These are phyloP conservation scores for Ceyx cyanopectus DNA, from an alignment of 2,113 vertebrate species.

Conservation along the genomic window DNA sequence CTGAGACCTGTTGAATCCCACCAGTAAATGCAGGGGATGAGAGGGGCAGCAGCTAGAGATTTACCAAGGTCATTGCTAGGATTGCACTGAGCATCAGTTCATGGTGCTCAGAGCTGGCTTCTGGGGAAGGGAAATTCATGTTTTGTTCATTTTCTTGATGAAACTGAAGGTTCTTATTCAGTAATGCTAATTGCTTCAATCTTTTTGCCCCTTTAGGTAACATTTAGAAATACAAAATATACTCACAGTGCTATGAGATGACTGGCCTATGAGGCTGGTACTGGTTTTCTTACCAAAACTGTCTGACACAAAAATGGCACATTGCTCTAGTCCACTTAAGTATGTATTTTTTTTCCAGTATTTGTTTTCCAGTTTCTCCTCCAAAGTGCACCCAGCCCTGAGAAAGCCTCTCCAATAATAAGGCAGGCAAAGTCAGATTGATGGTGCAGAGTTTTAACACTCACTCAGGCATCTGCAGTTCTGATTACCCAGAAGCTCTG, in stretches of 20 bases:
- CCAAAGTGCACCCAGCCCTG: not conserved
- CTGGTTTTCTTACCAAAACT: not conserved
- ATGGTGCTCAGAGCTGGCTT: not conserved
- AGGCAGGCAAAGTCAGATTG: constrained; percentile 13
- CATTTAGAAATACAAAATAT: not conserved
- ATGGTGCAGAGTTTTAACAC: constrained; percentile 13
- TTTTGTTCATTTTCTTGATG: not conserved
- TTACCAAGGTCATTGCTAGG: not conserved
- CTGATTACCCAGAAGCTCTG: constrained; percentile 37
- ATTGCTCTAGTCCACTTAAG: not conserved
- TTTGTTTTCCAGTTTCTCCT: not conserved
- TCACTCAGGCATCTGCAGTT: constrained; percentile 48
- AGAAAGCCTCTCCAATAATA: not conserved
- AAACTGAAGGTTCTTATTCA: not conserved
- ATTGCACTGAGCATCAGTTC: not conserved
- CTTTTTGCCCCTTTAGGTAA: not conserved
- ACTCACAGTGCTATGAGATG: not conserved
- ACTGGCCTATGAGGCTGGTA: not conserved
- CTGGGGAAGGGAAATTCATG: not conserved
- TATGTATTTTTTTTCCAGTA: not conserved
- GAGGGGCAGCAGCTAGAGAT: not conserved
- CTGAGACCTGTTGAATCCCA: not conserved
- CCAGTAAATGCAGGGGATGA: not conserved
- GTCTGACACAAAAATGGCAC: not conserved
- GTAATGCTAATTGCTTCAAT: not conserved